Conservation (phyloP, 2,113 vertebrate species). For the Chaenogobius annularis region DNA sequence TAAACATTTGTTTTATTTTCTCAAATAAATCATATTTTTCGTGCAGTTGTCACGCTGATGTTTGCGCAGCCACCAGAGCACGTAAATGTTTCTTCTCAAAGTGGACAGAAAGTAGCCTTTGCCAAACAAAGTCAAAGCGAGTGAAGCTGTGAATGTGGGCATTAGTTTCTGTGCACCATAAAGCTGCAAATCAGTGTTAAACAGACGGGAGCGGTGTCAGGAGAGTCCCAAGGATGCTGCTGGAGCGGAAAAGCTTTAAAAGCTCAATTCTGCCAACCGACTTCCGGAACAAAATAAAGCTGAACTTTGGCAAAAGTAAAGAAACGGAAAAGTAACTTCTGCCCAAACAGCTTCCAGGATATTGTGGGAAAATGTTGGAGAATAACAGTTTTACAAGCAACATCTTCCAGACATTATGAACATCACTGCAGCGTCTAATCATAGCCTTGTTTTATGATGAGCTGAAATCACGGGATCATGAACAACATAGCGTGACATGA, state of each 20-base stretch:
- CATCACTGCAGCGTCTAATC: constrained; percentile 16
- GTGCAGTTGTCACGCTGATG: constrained; percentile 28
- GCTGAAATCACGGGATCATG: neutral
- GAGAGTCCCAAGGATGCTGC: constrained; percentile 52
- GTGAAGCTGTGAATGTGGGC: constrained; percentile 52
- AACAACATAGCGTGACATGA: constrained; percentile 10
- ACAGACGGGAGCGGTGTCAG: constrained; percentile 44
- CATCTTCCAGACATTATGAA: constrained; percentile 8
- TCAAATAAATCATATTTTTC: constrained; percentile 25
- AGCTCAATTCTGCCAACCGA: constrained; percentile 48
- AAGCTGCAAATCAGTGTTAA: constrained; percentile 15
- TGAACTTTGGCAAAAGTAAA: constrained; percentile 47
- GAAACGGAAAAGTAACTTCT: constrained; percentile 38
- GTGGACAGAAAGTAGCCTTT: constrained; percentile 54
- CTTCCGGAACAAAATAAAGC: constrained; percentile 40
- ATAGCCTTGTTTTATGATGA: constrained; percentile 24
- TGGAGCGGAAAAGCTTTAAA: constrained; percentile 55
- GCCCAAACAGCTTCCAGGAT: constrained; percentile 37
- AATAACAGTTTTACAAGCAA: constrained; percentile 40
- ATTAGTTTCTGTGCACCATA: constrained; percentile 40
- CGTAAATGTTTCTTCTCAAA: constrained; percentile 29
- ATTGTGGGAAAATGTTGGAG: constrained; percentile 12
- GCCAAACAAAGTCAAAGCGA: constrained; percentile 35
- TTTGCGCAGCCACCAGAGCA: constrained; percentile 33
- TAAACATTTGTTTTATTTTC: neutral